Evolutionary conservation across 2,888 invertebrate species (phyloP), one percentile per base, ranked within the genome.

Genomic region (Leptinotarsa haldemani): DNA sequence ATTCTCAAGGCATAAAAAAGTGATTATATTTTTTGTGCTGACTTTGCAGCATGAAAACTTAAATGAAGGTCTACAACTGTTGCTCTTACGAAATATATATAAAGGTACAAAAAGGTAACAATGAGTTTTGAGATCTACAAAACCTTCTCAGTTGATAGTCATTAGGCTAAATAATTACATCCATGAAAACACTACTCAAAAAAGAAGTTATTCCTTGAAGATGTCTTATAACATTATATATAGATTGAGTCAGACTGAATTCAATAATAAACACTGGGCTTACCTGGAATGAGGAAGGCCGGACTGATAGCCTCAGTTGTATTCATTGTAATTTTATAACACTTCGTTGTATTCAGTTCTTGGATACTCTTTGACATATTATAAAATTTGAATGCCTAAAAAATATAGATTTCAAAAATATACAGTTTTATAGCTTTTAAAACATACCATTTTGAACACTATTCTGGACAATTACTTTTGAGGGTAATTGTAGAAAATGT

Each of bases 221-320:
- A 61, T 15, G 18, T n/a, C 7, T 30, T 30, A 30, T 30, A 7
- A 30, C 30, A 30, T 50, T n/a, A 16, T 5, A 68, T 50, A 47
- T 12, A n/a, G 13, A 22, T 20, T 4, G n/a, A 46, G 13, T 50
- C 52, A 58, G 3, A 50, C n/a, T 50, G 15, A 15, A 50, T 50
- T 50, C n/a, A 50, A 16, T n/a, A 50, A 16, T 16, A n/a, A 50
- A 50, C 15, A 50, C n/a, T 50, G 15, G 22, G 78, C 83, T 86
- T 86, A 94, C 95, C 92, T 78, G 90, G 87, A 78, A 93, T 92
- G 12, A 90, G 86, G 85, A 96, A 96, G 0, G 96, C 96, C n/a
- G 96, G 96, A 86, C 96, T 96, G 13, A 93, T 83, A 1, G 96
- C 96, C 77, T 90, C 88, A 56, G 93, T 93, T 78, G 91, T 91